These are phyloP conservation scores for Myotis brandtii DNA, from an alignment of 2,113 vertebrate species.

Conservation along the genomic window DNA sequence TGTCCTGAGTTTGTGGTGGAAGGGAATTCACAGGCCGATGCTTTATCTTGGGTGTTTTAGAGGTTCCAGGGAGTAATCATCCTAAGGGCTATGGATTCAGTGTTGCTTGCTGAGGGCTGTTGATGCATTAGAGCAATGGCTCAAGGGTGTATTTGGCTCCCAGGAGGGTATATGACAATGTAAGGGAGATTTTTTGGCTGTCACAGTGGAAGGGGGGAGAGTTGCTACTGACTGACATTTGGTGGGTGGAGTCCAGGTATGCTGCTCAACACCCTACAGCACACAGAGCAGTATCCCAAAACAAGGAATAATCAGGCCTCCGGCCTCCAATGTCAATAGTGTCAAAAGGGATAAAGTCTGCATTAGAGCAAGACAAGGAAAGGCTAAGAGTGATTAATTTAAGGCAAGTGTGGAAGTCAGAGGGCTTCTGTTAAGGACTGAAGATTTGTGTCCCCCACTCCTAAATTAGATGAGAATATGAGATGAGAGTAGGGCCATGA, in stretches of 20 bases:
- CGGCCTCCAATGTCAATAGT: not conserved
- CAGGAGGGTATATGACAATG: not conserved
- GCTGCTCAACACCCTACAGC: accelerated
- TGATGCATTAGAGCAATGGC: accelerated
- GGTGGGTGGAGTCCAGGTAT: not conserved
- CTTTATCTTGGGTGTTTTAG: not conserved
- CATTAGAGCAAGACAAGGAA: not conserved
- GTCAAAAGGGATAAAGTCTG: too few species aligned
- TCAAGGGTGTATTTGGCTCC: not conserved
- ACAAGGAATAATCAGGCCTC: not conserved
- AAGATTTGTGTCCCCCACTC: not conserved
- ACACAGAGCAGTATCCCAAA: too few species aligned
- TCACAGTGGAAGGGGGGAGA: not conserved
- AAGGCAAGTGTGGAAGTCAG: not conserved
- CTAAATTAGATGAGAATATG: not conserved
- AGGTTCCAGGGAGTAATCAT: not conserved
- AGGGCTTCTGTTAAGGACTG: not conserved
- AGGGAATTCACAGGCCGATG: not conserved
- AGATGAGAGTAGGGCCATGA: too few species aligned
- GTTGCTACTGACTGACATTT: not conserved
- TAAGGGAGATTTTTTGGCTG: not conserved
- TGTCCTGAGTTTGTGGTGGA: accelerated
- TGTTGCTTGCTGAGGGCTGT: not conserved
- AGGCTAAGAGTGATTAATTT: not conserved
- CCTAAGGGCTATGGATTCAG: not conserved